Evolutionary conservation across 2,888 invertebrate genomes (phyloP), one percentile per base, ranked within the genome.

Genomic region (Cerastis rubricosa): DNA sequence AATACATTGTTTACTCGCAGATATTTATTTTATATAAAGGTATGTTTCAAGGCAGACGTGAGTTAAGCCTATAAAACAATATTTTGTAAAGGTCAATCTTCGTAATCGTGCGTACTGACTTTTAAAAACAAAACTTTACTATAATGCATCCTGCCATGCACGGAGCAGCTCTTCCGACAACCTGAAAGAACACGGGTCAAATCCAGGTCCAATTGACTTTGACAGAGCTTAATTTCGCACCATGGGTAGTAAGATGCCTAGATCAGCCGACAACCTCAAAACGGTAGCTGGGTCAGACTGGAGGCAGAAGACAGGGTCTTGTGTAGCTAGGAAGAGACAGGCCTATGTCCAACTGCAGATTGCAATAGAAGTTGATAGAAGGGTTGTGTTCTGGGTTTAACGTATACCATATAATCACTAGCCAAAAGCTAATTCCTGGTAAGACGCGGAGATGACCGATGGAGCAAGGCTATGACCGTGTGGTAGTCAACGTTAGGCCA

Each of bases 1-100:
- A 85, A 74, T 69, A 51, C 57, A 74, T 83, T 73, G 78, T 83
- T 73, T 78, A 78, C 71, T 74, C 67, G 43, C n/a, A 45, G 74
- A 29, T 67, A 40, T 83, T 74, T 72, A 70, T 81, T 72, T 75
- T 65, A 11, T 57, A 68, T 65, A 54, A 63, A 65, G 22, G 45
- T 69, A 69, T 47, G 14, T 57, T 79, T 82, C 82, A 82, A 85
- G 78, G 85, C n/a, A 64, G 51, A 35, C 74, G 51, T 47, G 47
- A 40, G 35, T 70, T 49, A 69, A 57, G n/a, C 49, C 81, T 63
- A 71, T 81, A 77, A 82, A 77, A 59, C 14, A 70, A 49, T 81
- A 59, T 57, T 57, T 76, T 76, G 29, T 71, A 51, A 81, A 81
- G 82, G 77, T 81, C 77, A 17, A 22, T 45, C 17, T 65, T 49